Evolutionary conservation across 23 tunicate genomes (phyloP), one percentile per base, ranked within the genome.

Genomic region (Styela plicata): DNA sequence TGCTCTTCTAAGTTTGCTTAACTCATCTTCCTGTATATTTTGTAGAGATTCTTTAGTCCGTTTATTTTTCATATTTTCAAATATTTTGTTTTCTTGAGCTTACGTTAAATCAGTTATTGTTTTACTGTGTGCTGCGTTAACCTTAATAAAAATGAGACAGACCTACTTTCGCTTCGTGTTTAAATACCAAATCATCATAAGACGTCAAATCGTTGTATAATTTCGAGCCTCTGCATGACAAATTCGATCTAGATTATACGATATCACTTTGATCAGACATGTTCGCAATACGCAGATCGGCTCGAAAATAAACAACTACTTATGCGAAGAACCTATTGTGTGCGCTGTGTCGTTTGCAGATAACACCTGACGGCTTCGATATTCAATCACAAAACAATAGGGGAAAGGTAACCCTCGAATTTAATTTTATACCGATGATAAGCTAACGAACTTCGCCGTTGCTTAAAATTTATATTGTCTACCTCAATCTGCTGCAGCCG

Each of bases 1-100:
- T 0, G 97, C 85, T 79, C 82, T 86, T 36, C 97, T 69, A 7
- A 91, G 69, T 77, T 91, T 91, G 74, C 85, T 88, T 64, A 91
- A 53, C 69, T 91, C 97, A 24, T 84, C 80, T 78, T 86, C 97
- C 70, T 86, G 71, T 67, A 24, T 44, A 13, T 44, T 5, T 44
- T 44, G 57, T 5, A 13, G 57, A 44, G 57, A 44, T 44, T 44
- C 57, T 44, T 44, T 44, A 5, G 57, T 5, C 13, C 13, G 7
- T 44, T 44, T 44, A 13, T 13, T 44, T 44, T 44, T 44, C 57
- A 44, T 44, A 44, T 44, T 44, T 13, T 44, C 7, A 44, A n/a
- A n/a, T n/a, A n/a, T n/a, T n/a, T n/a, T n/a, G n/a, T n/a, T n/a
- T n/a, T n/a, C n/a, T n/a, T n/a, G n/a, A n/a, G n/a, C n/a, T n/a